These are phyloP conservation scores for Macropis europaea DNA, from an alignment of 2,888 invertebrate genomes.

Conservation along the genomic window DNA sequence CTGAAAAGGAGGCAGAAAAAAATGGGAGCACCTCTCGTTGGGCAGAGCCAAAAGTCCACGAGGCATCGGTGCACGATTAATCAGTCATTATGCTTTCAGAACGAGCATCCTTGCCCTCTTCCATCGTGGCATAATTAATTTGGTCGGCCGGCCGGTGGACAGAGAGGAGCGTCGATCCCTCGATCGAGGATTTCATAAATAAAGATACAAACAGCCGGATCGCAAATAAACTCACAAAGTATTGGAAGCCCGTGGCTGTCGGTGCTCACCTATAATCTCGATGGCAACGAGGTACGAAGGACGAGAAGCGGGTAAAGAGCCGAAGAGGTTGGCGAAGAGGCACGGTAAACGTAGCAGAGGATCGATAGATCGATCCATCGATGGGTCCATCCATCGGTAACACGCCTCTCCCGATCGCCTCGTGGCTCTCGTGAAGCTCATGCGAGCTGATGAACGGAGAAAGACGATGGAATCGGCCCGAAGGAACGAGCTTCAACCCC, in stretches of 20 bases:
- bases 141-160: not conserved
- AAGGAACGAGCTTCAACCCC: conserved; percentile 14
- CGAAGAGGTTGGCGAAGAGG: not conserved
- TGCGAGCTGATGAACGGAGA: conserved; percentile 37
- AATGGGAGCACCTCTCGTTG: no score
- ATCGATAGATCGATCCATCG: conserved; percentile 62
- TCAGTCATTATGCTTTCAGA: conserved; percentile 11
- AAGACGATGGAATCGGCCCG: conserved; percentile 22
- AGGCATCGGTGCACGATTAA: no score
- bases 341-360: conserved; percentile 18
- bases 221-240: conserved; percentile 56
- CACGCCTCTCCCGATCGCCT: conserved; percentile 66
- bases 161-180: not conserved
- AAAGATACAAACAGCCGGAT: conserved; percentile 50
- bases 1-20: no score
- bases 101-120: not conserved
- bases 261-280: conserved; percentile 55
- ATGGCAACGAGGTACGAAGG: conserved; percentile 43
- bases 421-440: conserved; percentile 57
- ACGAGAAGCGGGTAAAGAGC: conserved; percentile 29
- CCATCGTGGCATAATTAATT: conserved; percentile 32
- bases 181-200: conserved; percentile 43
- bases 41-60: no score
- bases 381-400: conserved; percentile 69
- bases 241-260: conserved; percentile 52